These are phyloP conservation scores for Pseudomyrmex concolor DNA, from an alignment of 1,140 invertebrate genomes.

Conservation along the genomic window DNA sequence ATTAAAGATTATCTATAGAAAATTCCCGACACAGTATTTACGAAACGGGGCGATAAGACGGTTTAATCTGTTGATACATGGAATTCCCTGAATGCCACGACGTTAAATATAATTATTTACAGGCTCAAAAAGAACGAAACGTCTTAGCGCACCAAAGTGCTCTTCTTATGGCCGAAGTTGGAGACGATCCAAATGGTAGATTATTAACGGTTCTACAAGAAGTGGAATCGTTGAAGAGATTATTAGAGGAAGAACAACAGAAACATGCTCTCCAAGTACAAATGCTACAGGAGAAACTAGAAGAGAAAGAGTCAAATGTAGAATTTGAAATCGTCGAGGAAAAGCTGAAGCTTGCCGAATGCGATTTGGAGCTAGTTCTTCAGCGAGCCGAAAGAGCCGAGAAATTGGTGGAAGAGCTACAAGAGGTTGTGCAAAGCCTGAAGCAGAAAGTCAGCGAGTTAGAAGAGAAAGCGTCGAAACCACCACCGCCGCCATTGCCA, in stretches of 20 bases:
- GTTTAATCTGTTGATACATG: no score
- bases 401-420: slow-evolving; percentile 78
- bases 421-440: slow-evolving; percentile 75
- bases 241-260: slow-evolving; percentile 87
- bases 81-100: no score
- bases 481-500: slow-evolving; percentile 82
- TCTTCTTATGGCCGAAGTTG: slow-evolving; percentile 87
- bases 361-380: slow-evolving; percentile 87
- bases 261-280: slow-evolving; percentile 86
- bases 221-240: slow-evolving; percentile 87
- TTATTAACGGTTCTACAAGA: slow-evolving; percentile 86
- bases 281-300: slow-evolving; percentile 87
- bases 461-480: slow-evolving; percentile 80
- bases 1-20: no score
- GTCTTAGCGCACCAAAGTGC: slow-evolving; percentile 89
- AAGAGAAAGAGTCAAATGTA: slow-evolving; percentile 88
- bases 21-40: not conserved
- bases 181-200: slow-evolving; percentile 85
- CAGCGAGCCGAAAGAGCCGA: slow-evolving; percentile 88
- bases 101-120: slow-evolving; percentile 21
- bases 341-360: slow-evolving; percentile 88
- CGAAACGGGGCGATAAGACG: not conserved
- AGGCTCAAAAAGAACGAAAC: slow-evolving; percentile 87
- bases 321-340: slow-evolving; percentile 90
- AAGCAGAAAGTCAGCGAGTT: slow-evolving; percentile 80